These are phyloP conservation scores for Choloepus hoffmanni DNA, from an alignment of 2,113 vertebrate species.

Conservation along the genomic window DNA sequence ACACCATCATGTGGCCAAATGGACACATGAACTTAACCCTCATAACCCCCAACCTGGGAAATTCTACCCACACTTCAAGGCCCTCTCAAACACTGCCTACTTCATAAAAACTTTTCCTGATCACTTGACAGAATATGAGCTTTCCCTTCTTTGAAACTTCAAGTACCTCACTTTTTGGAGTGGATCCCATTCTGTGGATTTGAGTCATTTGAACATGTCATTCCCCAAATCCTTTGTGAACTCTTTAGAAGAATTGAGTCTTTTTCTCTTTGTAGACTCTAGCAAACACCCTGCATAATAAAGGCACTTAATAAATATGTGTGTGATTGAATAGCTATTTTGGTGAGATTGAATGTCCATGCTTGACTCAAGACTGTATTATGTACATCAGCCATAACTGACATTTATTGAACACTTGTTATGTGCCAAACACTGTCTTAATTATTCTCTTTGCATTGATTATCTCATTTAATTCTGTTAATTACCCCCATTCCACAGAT, in stretches of 20 bases:
- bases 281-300: neutral
- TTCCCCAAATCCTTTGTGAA: neutral
- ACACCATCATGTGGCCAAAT: too few species aligned
- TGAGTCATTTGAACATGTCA: neutral
- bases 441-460: neutral
- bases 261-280: neutral
- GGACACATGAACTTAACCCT: too few species aligned
- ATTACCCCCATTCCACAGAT: neutral
- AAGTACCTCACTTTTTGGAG: neutral
- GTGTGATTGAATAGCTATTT: neutral
- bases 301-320: neutral
- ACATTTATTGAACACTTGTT: neutral
- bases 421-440: neutral
- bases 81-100: neutral
- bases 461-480: neutral
- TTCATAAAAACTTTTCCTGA: neutral
- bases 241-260: neutral
- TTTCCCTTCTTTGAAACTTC: constrained; percentile 39
- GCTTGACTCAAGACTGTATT: neutral
- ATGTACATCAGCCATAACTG: neutral
- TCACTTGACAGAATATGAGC: neutral
- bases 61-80: neutral
- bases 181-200: neutral
- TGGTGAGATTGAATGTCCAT: neutral
- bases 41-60: neutral